Percentiles rank a stretch among this genome's conserved stretches.
Conservation (phyloP, 2,888 invertebrate genomes). For the Melieria omissa region DNA sequence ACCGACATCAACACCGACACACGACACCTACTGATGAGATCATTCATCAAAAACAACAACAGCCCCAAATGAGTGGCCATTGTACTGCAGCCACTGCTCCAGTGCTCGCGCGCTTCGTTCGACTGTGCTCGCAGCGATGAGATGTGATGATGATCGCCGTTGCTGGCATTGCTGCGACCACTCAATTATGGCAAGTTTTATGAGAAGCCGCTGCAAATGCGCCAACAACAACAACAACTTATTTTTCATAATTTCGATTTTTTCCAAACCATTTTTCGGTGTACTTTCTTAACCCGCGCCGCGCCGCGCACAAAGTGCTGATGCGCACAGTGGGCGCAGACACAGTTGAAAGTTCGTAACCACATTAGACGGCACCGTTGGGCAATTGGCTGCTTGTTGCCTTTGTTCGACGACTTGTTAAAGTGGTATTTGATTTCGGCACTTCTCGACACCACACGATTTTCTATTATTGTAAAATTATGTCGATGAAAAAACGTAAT, state of each 20-base stretch:
- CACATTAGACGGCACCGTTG: background rate
- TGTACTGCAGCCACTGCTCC: constrained; percentile 41
- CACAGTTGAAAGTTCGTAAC: background rate
- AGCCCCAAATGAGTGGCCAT: constrained; percentile 60
- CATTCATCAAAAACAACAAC: constrained; percentile 58
- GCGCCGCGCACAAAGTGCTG: background rate
- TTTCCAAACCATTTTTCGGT: no score
- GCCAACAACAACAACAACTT: no score
- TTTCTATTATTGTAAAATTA: background rate
- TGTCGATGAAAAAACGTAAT: no score
- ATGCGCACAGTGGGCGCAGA: background rate
- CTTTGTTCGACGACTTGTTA: background rate
- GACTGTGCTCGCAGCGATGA: no score
- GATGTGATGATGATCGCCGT: no score
- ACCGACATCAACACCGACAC: constrained; percentile 35
- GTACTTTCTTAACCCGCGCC: no score
- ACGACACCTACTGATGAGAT: constrained; percentile 64
- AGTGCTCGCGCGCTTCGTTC: no score
- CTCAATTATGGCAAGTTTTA: no score
- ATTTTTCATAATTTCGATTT: no score
- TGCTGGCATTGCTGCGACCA: no score
- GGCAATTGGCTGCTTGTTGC: no score
- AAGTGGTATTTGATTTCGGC: constrained; percentile 1
- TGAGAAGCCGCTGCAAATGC: no score
- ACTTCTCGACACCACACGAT: constrained; percentile 1